A percentile compares a stretch with the other conserved stretches of the same genome.
These are phyloP conservation scores for Allolobophora icterica DNA, from an alignment of 2,888 invertebrate genomes.

Conservation along the genomic window DNA sequence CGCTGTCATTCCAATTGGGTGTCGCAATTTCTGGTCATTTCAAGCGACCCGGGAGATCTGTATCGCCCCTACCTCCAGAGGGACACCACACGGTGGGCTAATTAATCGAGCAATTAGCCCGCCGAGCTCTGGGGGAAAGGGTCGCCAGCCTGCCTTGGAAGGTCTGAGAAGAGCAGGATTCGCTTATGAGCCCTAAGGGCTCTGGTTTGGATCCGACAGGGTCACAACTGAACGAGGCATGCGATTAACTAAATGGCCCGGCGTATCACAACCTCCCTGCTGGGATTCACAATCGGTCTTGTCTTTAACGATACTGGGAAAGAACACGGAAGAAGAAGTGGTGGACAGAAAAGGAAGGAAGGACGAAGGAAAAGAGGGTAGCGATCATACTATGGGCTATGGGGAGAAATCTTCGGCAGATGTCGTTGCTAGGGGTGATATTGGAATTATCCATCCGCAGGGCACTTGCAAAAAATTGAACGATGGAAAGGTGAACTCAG, in stretches of 20 bases:
- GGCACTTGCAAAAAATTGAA: background rate
- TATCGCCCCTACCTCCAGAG: background rate
- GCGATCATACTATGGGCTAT: background rate
- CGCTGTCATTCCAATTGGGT: background rate
- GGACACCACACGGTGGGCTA: background rate
- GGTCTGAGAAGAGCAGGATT: background rate
- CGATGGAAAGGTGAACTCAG: background rate
- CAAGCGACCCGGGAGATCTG: background rate
- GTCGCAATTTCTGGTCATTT: background rate
- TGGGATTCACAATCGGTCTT: background rate
- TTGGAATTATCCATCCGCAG: background rate
- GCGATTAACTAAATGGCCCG: background rate
- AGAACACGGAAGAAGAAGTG: background rate
- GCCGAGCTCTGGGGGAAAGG: background rate
- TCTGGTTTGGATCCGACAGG: background rate
- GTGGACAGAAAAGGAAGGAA: background rate
- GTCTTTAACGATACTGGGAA: background rate
- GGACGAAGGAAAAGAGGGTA: background rate
- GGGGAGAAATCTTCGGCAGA: background rate
- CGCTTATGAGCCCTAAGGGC: background rate
- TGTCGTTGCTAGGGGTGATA: background rate
- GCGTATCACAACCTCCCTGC: background rate
- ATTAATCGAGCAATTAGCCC: constrained; percentile 6
- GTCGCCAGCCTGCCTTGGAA: constrained; percentile 13
- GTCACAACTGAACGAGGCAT: background rate